Evolutionary conservation across 2,888 invertebrate genomes (phyloP), one percentile per base, ranked within the genome.

Genomic region (Trachelus tabidus): DNA sequence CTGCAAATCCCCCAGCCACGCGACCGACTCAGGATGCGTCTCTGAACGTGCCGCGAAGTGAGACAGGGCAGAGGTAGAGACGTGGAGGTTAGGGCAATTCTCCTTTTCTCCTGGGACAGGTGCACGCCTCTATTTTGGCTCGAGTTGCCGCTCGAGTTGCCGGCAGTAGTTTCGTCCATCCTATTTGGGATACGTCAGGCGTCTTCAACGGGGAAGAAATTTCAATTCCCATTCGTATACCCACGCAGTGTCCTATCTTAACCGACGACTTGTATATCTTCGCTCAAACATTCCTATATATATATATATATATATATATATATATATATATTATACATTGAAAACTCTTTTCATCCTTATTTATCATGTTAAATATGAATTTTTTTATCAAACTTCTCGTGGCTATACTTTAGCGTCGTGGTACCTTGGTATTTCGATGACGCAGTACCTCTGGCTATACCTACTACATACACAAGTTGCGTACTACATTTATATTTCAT

Each of bases 51-150:
- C 34, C 33, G n/a, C 15, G 40, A 12, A 69, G 75, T 15, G 69
- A 76, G 73, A 78, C 33, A 73, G 73, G 76, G 73, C 68, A 56
- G 40, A 76, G 69, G 69, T 35, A 75, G 79, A 76, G 68, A 75
- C 68, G 69, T 76, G 69, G 74, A 71, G 71, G 33, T 34, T 33
- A 71, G 33, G 71, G 6, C 33, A 9, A 15, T 34, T 74, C 35
- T 88, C 86, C 83, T 87, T 88, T 89, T 89, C 84, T 85, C 79
- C 34, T 40, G 80, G 83, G 84, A 85, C 89, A 89, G 89, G 89
- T 89, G 88, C 88, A 87, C 75, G 81, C 81, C 85, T 85, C 89
- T 87, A 88, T 88, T 88, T 89, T 83, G 83, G 86, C 85, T 69
- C 73, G 34, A 34, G 71, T 71, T 56, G 56, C 9, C 56, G 86